These are phyloP conservation scores for Arctocebus calabarensis DNA, from an alignment of 2,797 vertebrate genomes.

Conservation along the genomic window DNA sequence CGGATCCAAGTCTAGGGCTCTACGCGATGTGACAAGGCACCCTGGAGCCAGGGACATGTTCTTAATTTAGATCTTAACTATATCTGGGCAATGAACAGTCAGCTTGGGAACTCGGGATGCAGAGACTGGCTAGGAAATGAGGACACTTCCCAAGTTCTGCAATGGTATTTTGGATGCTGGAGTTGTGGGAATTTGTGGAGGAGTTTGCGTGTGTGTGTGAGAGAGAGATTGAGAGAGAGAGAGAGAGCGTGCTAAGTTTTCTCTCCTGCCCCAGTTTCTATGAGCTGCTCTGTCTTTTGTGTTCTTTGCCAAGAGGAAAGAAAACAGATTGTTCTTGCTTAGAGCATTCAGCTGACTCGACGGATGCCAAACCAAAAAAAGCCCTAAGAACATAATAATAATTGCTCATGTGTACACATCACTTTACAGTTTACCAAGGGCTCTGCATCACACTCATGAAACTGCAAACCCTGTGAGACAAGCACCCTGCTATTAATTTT, in stretches of 20 bases:
- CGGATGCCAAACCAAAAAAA: conserved; percentile 77
- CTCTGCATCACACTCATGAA: conserved; percentile 22
- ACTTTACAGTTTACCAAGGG: conserved; percentile 72
- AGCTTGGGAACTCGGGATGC: neutral
- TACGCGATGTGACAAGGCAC: neutral
- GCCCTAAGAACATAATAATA: conserved; percentile 80
- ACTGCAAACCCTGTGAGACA: conserved; percentile 45
- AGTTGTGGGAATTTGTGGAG: conserved; percentile 36
- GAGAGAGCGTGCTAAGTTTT: conserved; percentile 51
- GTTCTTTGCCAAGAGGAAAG: conserved; percentile 85
- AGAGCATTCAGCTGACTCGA: conserved; percentile 81
- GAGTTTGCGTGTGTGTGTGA: neutral
- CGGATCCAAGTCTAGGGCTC: neutral
- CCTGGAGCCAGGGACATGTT: conserved; percentile 9
- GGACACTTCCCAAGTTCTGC: conserved; percentile 56
- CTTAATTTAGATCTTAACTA: conserved; percentile 72
- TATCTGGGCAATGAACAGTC: conserved; percentile 59
- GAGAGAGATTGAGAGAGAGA: neutral
- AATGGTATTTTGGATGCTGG: conserved; percentile 54
- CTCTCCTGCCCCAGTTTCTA: conserved; percentile 83
- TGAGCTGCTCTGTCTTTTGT: conserved; percentile 82
- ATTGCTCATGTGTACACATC: conserved; percentile 78
- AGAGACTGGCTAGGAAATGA: conserved; percentile 54
- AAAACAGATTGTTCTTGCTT: conserved; percentile 85
- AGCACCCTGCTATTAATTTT: conserved; percentile 46